These are phyloP conservation scores for Poecilia latipinna DNA, from an alignment of 2,113 vertebrate genomes.

Conservation along the genomic window DNA sequence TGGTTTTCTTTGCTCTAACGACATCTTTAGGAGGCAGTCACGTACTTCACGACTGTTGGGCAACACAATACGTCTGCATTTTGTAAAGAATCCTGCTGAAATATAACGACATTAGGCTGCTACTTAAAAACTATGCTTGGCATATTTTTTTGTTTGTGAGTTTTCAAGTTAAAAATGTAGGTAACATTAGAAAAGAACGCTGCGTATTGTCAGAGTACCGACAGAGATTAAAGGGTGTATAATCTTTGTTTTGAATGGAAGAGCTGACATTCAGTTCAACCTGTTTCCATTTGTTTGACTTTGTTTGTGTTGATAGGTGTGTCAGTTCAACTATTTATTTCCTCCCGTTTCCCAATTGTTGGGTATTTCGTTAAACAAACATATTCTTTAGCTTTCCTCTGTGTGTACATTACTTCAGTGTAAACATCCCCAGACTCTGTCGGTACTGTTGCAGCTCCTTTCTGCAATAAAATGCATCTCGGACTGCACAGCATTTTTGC, in stretches of 20 bases:
- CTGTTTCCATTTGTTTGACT: not conserved
- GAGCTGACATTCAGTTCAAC: conserved; percentile 13
- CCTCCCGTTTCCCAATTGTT: not conserved
- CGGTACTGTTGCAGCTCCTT: not conserved
- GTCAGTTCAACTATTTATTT: not conserved
- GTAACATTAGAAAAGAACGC: not conserved
- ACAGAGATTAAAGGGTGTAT: not conserved
- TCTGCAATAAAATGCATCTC: not conserved
- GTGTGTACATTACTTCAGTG: not conserved
- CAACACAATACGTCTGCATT: not conserved
- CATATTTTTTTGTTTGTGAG: not conserved
- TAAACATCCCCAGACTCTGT: not conserved
- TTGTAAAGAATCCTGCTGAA: not conserved
- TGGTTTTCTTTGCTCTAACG: not conserved
- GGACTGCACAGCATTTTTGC: not conserved
- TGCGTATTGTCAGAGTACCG: not conserved
- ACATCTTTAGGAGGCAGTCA: not conserved
- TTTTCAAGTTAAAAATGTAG: not conserved
- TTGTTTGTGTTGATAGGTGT: not conserved
- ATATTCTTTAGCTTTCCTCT: not conserved
- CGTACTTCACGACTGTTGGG: not conserved
- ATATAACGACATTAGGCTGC: not conserved
- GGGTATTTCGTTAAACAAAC: not conserved
- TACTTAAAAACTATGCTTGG: not conserved
- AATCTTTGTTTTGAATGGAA: not conserved